phyloP scores from a whole-genome alignment of 64 coral and sea anemone species.

The Catalaphyllia jardinei region DNA sequence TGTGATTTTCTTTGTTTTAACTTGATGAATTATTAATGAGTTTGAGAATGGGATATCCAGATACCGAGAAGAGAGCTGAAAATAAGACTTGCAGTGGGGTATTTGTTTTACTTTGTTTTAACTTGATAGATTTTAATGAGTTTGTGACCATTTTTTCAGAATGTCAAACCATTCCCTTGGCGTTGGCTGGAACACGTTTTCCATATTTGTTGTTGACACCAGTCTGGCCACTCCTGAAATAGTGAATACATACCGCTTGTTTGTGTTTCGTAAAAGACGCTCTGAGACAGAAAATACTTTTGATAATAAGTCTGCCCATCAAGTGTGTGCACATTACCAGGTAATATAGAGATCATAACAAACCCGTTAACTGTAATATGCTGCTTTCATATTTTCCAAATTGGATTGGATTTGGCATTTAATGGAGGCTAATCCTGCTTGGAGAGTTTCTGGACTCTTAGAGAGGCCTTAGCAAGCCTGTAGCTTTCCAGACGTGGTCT shows the following conservation, averaged over 20 bases:
- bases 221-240: not conserved
- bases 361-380: too few relatives aligned
- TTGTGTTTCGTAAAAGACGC: constrained; percentile 50
- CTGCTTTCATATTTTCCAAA: not conserved
- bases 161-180: constrained; percentile 50
- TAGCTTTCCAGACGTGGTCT: too few relatives aligned
- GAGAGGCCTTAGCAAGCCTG: too few relatives aligned
- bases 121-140: not conserved
- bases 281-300: constrained; percentile 9
- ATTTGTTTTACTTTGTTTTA: not conserved
- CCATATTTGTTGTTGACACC: constrained; percentile 40
- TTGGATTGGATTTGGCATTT: too few relatives aligned
- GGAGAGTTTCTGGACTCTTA: too few relatives aligned
- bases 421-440: too few relatives aligned
- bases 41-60: too few relatives aligned
- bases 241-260: constrained; percentile 32
- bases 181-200: constrained; percentile 75
- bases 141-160: constrained; percentile 24
- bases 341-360: not conserved
- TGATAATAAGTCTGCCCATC: not conserved
- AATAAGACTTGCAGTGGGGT: too few relatives aligned
- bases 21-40: too few relatives aligned
- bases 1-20: too few relatives aligned
- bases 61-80: too few relatives aligned
- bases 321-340: constrained; percentile 46